Conservation (phyloP, 2,888 invertebrate species). For the Hyles lineata region DNA sequence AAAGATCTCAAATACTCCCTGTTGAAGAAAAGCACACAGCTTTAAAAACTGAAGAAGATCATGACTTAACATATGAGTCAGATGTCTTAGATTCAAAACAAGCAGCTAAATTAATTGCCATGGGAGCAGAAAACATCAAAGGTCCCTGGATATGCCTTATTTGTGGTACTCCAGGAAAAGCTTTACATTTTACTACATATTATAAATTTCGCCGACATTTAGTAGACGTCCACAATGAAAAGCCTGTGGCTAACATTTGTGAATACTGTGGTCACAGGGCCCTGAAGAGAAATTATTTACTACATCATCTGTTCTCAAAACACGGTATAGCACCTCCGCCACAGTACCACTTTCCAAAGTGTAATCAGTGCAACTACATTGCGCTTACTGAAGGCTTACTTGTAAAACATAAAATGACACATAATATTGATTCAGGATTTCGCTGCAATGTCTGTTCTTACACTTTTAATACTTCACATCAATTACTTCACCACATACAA, state of each 20-base stretch:
- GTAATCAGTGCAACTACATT: constrained; percentile 90
- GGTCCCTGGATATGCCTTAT: constrained; percentile 93
- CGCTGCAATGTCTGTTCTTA: constrained; percentile 85
- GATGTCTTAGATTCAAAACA: constrained; percentile 86
- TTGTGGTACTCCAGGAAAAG: constrained; percentile 88
- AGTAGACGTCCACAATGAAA: constrained; percentile 91
- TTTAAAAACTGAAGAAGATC: constrained; percentile 49
- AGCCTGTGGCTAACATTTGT: constrained; percentile 90
- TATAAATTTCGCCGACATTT: constrained; percentile 92
- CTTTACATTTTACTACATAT: constrained; percentile 90
- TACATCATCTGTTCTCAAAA: constrained; percentile 92
- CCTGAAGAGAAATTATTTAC: constrained; percentile 88
- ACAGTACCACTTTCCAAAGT: constrained; percentile 90
- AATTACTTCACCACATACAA: constrained; percentile 82
- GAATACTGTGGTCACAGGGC: constrained; percentile 94
- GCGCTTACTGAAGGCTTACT: constrained; percentile 90
- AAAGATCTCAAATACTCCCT: constrained; percentile 41
- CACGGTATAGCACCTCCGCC: constrained; percentile 91
- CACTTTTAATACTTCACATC: constrained; percentile 73
- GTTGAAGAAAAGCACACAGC: constrained; percentile 51
- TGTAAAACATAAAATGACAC: constrained; percentile 88
- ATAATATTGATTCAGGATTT: constrained; percentile 59
- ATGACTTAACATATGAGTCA: constrained; percentile 69
- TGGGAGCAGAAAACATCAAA: constrained; percentile 86
- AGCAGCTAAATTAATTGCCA: constrained; percentile 85